Evolutionary conservation across 2,797 vertebrate genomes (phyloP).

Genomic region (Coregonus sp.): DNA sequence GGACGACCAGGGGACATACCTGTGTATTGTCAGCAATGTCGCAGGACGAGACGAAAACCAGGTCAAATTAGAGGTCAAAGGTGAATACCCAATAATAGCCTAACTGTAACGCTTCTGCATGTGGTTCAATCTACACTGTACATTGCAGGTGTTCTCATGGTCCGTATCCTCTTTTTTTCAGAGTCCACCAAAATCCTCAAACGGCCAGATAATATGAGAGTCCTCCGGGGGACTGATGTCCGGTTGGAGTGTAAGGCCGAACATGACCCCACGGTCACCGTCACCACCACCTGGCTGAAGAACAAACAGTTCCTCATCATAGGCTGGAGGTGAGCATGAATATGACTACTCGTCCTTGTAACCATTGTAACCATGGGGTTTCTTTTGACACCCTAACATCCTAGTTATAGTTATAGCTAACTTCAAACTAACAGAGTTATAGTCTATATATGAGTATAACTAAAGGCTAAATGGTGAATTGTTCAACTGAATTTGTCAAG

Average conservation of each 20-base stretch:
- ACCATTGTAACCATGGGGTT: not conserved
- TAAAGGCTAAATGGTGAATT: not conserved
- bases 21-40: constrained; percentile 90
- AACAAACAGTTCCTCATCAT: constrained; percentile 79
- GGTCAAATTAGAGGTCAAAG: constrained; percentile 94
- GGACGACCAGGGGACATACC: constrained; percentile 92
- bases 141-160: not conserved
- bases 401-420: no score
- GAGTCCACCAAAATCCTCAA: constrained; percentile 87
- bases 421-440: not conserved
- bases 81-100: constrained; percentile 62
- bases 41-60: constrained; percentile 91
- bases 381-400: not conserved
- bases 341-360: not conserved
- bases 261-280: constrained; percentile 80
- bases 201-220: constrained; percentile 84
- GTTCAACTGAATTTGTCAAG: not conserved
- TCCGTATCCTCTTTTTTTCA: constrained; percentile 49
- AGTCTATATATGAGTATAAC: not conserved
- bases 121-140: not conserved
- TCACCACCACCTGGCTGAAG: constrained; percentile 88
- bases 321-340: constrained; percentile 81
- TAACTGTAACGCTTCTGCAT: not conserved
- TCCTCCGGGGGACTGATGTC: constrained; percentile 81
- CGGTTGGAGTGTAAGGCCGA: constrained; percentile 86